Evolutionary conservation across 2,113 vertebrate genomes (phyloP).

Genomic region (Muntiacus reevesi): DNA sequence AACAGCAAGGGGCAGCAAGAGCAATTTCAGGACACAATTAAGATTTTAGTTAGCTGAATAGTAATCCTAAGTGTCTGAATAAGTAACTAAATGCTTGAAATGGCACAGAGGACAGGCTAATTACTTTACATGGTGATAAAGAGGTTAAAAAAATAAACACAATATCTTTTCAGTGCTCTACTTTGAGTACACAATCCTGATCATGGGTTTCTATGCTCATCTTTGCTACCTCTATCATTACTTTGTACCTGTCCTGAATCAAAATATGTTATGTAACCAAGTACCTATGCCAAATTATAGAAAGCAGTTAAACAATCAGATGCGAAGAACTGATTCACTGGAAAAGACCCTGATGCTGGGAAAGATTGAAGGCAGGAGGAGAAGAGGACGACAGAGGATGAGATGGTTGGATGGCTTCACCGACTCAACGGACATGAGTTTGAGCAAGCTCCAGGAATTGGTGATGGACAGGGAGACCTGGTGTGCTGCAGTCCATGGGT

Average conservation of each 20-base stretch:
- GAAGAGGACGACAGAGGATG: not conserved
- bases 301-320: not conserved
- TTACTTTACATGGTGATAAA: not conserved
- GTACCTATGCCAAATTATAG: not conserved
- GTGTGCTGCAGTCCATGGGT: not conserved
- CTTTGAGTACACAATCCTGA: not conserved
- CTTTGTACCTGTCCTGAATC: not conserved
- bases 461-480: not conserved
- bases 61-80: not conserved
- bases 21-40: not conserved
- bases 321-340: rapidly evolving
- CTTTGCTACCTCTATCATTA: not conserved
- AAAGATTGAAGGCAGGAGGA: not conserved
- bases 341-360: not conserved
- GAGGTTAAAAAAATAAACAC: not conserved
- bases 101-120: not conserved
- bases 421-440: not conserved
- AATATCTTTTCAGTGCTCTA: not conserved
- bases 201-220: not conserved
- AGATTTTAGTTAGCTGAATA: not conserved
- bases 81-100: not conserved
- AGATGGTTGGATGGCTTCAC: not conserved
- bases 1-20: not conserved
- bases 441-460: not conserved
- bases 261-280: not conserved